Evolutionary conservation across 2,888 invertebrate genomes (phyloP), one percentile per base, ranked within the genome.

Genomic region (Mythimna loreyi): DNA sequence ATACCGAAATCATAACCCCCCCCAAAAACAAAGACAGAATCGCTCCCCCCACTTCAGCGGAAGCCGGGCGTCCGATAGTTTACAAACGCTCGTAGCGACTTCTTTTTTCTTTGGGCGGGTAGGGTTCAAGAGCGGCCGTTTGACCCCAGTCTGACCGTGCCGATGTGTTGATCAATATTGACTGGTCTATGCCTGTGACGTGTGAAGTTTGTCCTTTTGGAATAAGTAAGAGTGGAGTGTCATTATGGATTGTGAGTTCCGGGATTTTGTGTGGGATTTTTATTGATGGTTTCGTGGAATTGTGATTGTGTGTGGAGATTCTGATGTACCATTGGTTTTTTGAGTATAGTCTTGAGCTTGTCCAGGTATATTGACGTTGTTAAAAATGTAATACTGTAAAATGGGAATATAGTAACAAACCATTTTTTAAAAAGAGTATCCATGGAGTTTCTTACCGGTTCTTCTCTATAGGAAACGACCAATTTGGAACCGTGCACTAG

Each of bases 91-190:
- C 62, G 60, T 58, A 49, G 43, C 23, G 33, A 25, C 61, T 70
- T 79, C 81, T 82, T 83, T 83, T 83, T 81, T 71, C 82, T 81
- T 73, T 76, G 45, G 52, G 57, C 53, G 66, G 68, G 52, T 73
- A 81, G 82, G 78, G 88, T 88, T 88, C 88, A 88, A 88, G 88
- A 80, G 88, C 88, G 75, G 7, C 19, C 56, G 47, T 49, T 61
- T 79, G 83, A 83, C 81, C 83, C 77, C 71, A 59, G 66, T 59
- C 81, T 87, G 85, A 85, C 87, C 85, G 81, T 79, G 61, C 30
- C 72, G 73, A 77, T 61, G 74, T 63, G 68, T 72, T 76, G 75
- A 82, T 83, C 80, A 80, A 82, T 83, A 85, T 82, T 81, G 67
- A 76, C 76, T 73, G 69, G 62, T 19, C 64, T 63, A 61, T 62